phyloP scores from a whole-genome alignment of 2,113 vertebrate genomes.

The Bos javanicus region DNA sequence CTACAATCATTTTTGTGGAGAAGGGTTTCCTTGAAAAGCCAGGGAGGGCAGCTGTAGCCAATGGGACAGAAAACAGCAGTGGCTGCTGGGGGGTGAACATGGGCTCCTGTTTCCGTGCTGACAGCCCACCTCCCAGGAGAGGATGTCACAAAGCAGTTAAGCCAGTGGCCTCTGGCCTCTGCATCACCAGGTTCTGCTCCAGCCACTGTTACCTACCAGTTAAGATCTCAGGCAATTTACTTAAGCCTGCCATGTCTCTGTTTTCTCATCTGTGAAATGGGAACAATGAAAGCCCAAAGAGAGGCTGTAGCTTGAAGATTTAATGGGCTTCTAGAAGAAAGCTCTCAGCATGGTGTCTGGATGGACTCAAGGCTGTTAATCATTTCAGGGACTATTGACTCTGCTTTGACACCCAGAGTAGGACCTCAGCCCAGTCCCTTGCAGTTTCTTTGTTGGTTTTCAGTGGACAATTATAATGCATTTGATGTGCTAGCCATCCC shows the following conservation, averaged over 20 bases:
- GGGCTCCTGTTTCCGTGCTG: rapidly evolving
- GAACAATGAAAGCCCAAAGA: neutral
- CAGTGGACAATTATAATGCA: neutral
- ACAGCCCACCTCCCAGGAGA: neutral
- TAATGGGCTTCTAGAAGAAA: neutral
- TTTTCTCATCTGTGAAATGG: neutral
- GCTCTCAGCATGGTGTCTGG: neutral
- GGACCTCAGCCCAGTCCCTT: neutral
- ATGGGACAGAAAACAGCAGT: neutral
- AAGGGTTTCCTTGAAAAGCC: neutral
- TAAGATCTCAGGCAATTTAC: neutral
- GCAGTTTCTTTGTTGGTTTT: neutral
- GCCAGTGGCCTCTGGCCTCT: neutral
- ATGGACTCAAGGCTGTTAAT: too few relatives aligned
- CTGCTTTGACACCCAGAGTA: neutral
- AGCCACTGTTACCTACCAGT: neutral
- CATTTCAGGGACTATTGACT: neutral
- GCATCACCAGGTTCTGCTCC: neutral
- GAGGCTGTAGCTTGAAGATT: neutral
- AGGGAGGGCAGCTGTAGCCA: neutral
- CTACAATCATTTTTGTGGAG: neutral
- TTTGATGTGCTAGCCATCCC: neutral
- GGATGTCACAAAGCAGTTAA: neutral
- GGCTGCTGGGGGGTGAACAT: rapidly evolving
- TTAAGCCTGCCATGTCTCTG: neutral